phyloP scores from a whole-genome alignment of 92 coral and sea anemone species.

The Epizoanthus stellaris region DNA sequence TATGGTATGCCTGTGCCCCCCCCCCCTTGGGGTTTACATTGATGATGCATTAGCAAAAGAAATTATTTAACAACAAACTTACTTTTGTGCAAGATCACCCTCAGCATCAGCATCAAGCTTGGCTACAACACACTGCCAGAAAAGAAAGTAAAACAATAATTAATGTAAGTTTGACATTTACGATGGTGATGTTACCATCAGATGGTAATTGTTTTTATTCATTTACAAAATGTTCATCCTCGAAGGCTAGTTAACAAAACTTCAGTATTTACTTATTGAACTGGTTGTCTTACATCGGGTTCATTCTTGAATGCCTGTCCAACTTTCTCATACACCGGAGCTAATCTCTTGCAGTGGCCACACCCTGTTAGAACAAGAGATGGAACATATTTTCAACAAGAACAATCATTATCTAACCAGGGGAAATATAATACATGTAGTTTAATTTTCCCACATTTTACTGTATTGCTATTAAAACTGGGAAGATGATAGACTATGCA shows the following conservation, averaged over 20 bases:
- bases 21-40: neutral
- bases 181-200: neutral
- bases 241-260: neutral
- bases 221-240: neutral
- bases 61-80: conserved; percentile 23
- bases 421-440: too few relatives aligned
- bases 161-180: neutral
- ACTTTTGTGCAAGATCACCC: conserved; percentile 75
- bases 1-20: too few relatives aligned
- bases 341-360: conserved; percentile 93
- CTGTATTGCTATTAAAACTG: too few relatives aligned
- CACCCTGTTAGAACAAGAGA: conserved; percentile 68
- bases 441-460: too few relatives aligned
- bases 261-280: neutral
- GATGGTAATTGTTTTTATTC: too few relatives aligned
- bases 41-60: neutral
- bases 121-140: conserved; percentile 91
- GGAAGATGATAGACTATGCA: too few relatives aligned
- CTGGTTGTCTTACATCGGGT: conserved; percentile 68
- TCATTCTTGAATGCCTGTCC: conserved; percentile 88
- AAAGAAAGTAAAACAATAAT: neutral
- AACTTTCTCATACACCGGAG: conserved; percentile 89
- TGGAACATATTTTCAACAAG: neutral
- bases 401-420: neutral
- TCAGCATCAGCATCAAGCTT: conserved; percentile 91